Evolutionary conservation across 2,113 vertebrate genomes (phyloP), one percentile per base, ranked within the genome.

Genomic region (Cacatua alba): DNA sequence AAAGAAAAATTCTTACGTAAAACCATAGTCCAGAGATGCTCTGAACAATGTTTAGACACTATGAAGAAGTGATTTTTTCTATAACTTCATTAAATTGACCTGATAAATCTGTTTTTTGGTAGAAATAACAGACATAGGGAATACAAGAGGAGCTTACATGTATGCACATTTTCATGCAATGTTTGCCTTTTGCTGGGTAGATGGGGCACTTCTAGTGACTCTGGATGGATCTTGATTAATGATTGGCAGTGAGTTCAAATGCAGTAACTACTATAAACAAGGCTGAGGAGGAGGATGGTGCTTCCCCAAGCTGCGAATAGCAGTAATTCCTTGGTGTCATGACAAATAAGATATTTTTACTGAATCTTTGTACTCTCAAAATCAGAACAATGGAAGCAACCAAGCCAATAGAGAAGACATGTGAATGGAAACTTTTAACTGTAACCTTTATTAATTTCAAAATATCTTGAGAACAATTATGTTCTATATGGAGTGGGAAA

Each of bases 301-400:
- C 13, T 88, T 84, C 77, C 60, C 57, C 35, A 79, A 62, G 49
- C 35, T 79, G 44, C 62, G 69, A 84, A 81, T 19, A 68, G 48
- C 68, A 86, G 29, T 29, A 92, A 55, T 75, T 89, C 43, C 75
- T 90, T 15, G 64, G 8, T 69, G 60, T 64, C 29, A 23, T 62
- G 81, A 86, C 49, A 86, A 92, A 77, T 41, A 62, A 71, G 43
- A 75, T 26, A 17, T 75, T 84, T 86, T 93, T 55, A 71, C 37
- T 63, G 80, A 86, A 90, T 29, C 60, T 64, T 86, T 71, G 25
- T 82, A 44, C 43, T 78, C 57, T 78, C 9, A 2, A 72, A 60
- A 72, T 79, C 62, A 93, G 72, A 94, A 69, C 94, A 94, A 92
- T 86, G 77, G 31, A 37, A 91, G 57, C 65, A 82, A n/a, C 39